A percentile compares a stretch with the other conserved stretches of the same genome.
Evolutionary conservation across 2,113 vertebrate species (phyloP).

Genomic region (Gobio gobio): DNA sequence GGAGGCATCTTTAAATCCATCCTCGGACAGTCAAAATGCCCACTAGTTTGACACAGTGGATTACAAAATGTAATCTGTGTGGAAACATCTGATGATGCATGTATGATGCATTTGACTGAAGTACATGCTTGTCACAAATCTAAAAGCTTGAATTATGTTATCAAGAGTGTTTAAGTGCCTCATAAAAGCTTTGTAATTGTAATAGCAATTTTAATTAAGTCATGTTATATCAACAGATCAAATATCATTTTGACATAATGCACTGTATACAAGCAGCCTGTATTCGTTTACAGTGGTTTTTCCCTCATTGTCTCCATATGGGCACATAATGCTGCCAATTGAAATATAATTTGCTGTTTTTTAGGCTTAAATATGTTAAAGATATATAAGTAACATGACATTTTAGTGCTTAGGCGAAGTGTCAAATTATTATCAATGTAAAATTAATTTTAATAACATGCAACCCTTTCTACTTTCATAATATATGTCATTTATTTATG

Average conservation of each 20-base stretch:
- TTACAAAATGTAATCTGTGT: background rate
- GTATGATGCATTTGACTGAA: background rate
- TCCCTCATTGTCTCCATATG: conserved; percentile 40
- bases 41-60: conserved; percentile 25
- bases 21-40: conserved; percentile 26
- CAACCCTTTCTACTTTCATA: no score
- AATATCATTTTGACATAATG: background rate
- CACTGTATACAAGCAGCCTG: background rate
- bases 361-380: background rate
- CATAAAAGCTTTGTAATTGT: conserved; percentile 2
- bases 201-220: background rate
- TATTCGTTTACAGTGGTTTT: background rate
- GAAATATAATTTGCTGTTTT: background rate
- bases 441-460: no score
- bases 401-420: no score
- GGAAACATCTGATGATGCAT: background rate
- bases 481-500: no score
- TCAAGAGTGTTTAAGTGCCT: background rate
- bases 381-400: background rate
- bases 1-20: conserved; percentile 48
- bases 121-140: background rate
- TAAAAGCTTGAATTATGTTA: background rate
- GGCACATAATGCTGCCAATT: conserved; percentile 14
- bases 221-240: background rate
- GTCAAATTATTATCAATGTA: no score